phyloP scores from a whole-genome alignment of 1,140 invertebrate species.

The Wiebesia pumilae region DNA sequence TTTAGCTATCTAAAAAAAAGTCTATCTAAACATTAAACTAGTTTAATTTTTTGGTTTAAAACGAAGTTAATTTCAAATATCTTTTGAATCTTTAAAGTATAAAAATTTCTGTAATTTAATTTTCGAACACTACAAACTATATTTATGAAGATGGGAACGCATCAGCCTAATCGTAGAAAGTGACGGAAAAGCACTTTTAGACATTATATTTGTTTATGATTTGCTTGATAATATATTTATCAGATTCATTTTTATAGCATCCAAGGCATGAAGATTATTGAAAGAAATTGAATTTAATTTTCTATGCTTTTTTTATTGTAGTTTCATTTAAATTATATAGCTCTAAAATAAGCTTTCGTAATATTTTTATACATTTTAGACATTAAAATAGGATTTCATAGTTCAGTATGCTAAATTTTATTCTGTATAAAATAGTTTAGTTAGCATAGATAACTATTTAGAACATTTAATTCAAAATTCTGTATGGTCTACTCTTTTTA shows the following conservation, averaged over 20 bases:
- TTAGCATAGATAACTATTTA: neutral
- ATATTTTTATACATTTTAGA: neutral
- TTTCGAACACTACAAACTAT: neutral
- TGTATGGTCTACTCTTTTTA: neutral
- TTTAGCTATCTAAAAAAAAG: too few relatives aligned
- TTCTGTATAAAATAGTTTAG: neutral
- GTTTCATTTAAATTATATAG: neutral
- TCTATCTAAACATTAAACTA: too few relatives aligned
- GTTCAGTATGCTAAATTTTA: neutral
- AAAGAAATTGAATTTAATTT: constrained; percentile 17
- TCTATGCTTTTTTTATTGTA: neutral
- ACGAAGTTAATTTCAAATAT: too few relatives aligned
- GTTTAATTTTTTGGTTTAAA: too few relatives aligned
- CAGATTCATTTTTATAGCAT: constrained; percentile 23
- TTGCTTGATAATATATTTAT: constrained; percentile 37
- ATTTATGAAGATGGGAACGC: constrained; percentile 39
- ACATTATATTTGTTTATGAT: constrained; percentile 34
- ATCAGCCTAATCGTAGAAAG: constrained; percentile 8
- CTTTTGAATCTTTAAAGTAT: too few relatives aligned
- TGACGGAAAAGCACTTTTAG: constrained; percentile 42
- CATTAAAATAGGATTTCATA: neutral
- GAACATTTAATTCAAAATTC: neutral
- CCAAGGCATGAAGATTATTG: constrained; percentile 40
- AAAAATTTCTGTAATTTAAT: too few relatives aligned
- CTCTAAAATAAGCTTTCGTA: neutral